Evolutionary conservation across 37 sponge, comb jelly and placozoan species (phyloP), one percentile per base, ranked within the genome.

Genomic region (Chondrilla cf. caribensis): DNA sequence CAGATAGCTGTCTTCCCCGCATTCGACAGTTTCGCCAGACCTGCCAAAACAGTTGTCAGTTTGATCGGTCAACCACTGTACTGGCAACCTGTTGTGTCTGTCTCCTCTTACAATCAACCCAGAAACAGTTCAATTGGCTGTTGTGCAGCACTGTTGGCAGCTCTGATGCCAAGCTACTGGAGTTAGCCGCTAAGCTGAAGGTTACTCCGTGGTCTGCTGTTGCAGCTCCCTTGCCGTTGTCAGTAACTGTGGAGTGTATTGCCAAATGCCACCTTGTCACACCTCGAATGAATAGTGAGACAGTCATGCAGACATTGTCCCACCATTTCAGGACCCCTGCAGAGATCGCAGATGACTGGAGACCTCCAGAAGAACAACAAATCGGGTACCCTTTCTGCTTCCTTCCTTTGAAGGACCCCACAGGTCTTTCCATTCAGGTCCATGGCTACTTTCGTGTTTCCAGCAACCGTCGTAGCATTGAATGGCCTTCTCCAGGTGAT

Each of bases 381-480:
- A 33, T 17, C 58, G 94, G 94, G 2, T 81, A 83, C 32, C 84
- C 87, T 3, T 94, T 91, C 73, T 94, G 95, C 37, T 94, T 94
- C 79, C 87, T 94, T 32, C 95, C 95, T 5, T 67, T 94, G 31
- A 84, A 91, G 35, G 83, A 47, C 0, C 36, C 55, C 9, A 88
- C 83, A 62, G 70, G 60, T 15, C 73, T 88, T 29, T 91, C 95
- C 25, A 86, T 90, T 66, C 81, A 87, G 24, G 59, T 93, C 6
- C 95, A 94, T 82, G 95, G 95, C 58, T 94, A 89, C 58, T 94
- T 94, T 71, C 43, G 87, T 42, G 91, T 94, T 3, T 57, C 84
- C 54, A 84, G 85, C 38, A 90, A 94, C 33, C 55, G 95, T 3
- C 85, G 91, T 0, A 86, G 82, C 72, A 86, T 94, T 28, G 88